These are phyloP conservation scores for Cyprinodon brontotheroides DNA, from an alignment of 2,113 vertebrate genomes.

Conservation along the genomic window DNA sequence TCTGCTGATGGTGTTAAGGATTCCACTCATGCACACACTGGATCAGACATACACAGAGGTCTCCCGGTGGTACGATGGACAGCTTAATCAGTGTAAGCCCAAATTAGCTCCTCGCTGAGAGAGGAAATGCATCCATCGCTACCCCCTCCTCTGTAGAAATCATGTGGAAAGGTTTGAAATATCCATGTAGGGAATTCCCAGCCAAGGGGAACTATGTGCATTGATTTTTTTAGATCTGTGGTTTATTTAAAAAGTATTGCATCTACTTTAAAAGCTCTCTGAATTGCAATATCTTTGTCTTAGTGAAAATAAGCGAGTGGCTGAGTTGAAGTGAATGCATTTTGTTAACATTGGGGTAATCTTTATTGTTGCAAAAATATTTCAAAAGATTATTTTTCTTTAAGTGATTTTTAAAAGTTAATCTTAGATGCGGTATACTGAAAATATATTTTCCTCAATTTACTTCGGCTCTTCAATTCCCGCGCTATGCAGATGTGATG, in stretches of 20 bases:
- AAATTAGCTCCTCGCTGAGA: constrained; percentile 64
- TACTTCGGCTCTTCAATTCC: too few species aligned
- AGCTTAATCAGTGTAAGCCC: constrained; percentile 72
- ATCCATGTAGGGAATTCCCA: constrained; percentile 46
- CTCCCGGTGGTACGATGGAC: constrained; percentile 58
- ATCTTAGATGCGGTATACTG: too few species aligned
- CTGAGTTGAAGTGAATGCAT: not conserved
- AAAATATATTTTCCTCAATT: too few species aligned
- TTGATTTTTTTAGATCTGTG: not conserved
- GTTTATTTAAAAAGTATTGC: not conserved
- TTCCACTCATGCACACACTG: constrained; percentile 46
- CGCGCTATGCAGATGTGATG: too few species aligned
- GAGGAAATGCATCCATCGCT: constrained; percentile 33
- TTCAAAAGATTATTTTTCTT: not conserved
- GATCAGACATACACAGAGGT: constrained; percentile 49
- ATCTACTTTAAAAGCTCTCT: not conserved
- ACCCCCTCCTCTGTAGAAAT: constrained; percentile 19
- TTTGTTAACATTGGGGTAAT: not conserved
- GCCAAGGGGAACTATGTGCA: not conserved
- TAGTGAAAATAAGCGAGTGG: not conserved
- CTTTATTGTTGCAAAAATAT: not conserved
- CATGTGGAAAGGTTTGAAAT: constrained; percentile 38
- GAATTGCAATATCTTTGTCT: not conserved
- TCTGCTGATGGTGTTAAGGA: constrained; percentile 44
- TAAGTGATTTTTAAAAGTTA: not conserved